A percentile compares a stretch with the other conserved stretches of the same genome.
These are phyloP conservation scores for Eudyptes chrysolophus DNA, from an alignment of 2,113 vertebrate genomes.

Conservation along the genomic window DNA sequence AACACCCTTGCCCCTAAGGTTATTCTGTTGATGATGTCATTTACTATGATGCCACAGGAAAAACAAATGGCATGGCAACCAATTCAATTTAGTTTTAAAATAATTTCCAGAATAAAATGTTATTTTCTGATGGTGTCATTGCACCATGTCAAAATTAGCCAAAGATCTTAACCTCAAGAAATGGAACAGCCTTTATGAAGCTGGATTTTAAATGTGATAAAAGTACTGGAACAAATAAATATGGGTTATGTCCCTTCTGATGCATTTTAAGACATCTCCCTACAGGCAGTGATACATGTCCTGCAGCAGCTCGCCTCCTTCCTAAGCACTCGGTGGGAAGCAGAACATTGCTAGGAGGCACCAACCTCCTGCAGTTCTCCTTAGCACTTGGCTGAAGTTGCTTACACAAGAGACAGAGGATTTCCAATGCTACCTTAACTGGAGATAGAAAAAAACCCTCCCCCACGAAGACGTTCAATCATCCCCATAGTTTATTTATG, in stretches of 20 bases:
- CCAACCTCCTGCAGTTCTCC: background rate
- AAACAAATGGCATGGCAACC: conserved; percentile 21
- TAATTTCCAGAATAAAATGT: conserved; percentile 4
- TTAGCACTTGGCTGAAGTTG: background rate
- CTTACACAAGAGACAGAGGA: background rate
- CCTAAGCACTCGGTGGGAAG: background rate
- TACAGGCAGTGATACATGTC: background rate
- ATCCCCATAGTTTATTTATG: background rate
- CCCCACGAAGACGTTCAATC: background rate
- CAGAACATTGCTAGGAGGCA: background rate
- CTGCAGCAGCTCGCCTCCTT: background rate
- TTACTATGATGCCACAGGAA: conserved; percentile 38
- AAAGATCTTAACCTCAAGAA: background rate
- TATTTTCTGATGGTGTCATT: background rate
- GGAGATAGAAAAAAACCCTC: background rate
- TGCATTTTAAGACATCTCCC: background rate
- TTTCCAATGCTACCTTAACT: background rate
- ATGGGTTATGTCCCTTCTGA: background rate
- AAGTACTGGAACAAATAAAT: background rate
- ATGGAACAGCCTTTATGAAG: background rate
- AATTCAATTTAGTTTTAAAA: conserved; percentile 40
- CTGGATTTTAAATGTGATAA: background rate
- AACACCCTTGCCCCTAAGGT: conserved; percentile 27
- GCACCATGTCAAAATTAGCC: background rate
- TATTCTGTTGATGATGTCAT: conserved; percentile 42